Evolutionary conservation across 2,113 vertebrate genomes (phyloP).

Genomic region (Meles meles): DNA sequence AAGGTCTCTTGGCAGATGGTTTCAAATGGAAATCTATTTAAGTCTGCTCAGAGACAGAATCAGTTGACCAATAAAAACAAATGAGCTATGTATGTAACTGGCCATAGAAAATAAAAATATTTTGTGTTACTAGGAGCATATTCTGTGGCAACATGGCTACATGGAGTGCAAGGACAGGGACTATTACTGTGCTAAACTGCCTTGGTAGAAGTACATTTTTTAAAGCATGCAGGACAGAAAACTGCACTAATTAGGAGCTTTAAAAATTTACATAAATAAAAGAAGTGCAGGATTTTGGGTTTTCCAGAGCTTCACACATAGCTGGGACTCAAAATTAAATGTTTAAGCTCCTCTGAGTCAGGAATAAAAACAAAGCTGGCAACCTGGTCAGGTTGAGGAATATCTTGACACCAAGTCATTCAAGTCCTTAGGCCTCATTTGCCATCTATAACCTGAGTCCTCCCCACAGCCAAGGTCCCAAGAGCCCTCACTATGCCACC

Average conservation of each 20-base stretch:
- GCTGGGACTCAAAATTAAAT: not conserved
- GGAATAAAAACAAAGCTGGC: not conserved
- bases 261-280: not conserved
- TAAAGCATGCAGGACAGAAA: not conserved
- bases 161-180: fast-evolving
- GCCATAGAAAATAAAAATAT: not conserved
- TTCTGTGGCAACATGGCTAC: not conserved
- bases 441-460: not conserved
- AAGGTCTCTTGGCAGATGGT: not conserved
- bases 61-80: not conserved
- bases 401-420: not conserved
- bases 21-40: not conserved
- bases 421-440: not conserved
- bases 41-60: not conserved
- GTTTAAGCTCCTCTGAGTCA: not conserved
- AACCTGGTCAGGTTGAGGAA: not conserved
- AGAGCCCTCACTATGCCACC: not conserved
- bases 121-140: not conserved
- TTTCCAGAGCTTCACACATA: not conserved
- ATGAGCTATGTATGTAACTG: not conserved
- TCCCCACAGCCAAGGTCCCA: not conserved
- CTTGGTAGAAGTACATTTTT: not conserved
- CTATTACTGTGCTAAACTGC: not conserved
- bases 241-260: not conserved
- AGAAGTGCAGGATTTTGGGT: not conserved